Evolutionary conservation across 2,797 vertebrate species (phyloP), one percentile per base, ranked within the genome.

Genomic region (Eurystomus glaucurus): DNA sequence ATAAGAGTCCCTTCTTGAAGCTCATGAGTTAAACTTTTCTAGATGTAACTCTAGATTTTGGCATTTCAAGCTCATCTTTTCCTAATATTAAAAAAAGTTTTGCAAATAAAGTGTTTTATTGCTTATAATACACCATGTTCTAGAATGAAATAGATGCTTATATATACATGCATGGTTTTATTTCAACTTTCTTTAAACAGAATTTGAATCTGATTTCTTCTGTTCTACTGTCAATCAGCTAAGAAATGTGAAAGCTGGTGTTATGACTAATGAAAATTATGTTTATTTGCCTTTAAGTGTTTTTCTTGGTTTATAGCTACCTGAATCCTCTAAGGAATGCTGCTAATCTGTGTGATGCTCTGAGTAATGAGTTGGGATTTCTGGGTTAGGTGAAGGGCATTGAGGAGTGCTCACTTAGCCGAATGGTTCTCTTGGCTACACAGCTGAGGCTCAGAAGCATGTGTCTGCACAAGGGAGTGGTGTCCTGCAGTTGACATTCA

Each of bases 331-430:
- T 33, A n/a, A 11, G 75, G 33, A 60, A 15, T 25, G 9, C 19
- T 51, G 9, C 2, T 33, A 21, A 10, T 35, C 7, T 64, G 7
- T 58, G 25, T 64, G 81, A 8, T 58, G 31, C 50, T 74, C n/a
- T 64, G 80, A 77, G 46, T n/a, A 69, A 70, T 7, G 16, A 46
- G 7, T 41, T 58, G 26, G 26, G 21, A 12, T 72, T 64, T 43
- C 13, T 60, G 54, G 41, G 14, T 1, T 52, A 37, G 57, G n/a
- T 1, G 8, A 11, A 54, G 50, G 29, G 37, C 16, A 3, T 0
- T 54, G 48, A 18, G 46, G 18, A n/a, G 9, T 4, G 28, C 13
- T n/a, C 18, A 4, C 35, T 37, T 31, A 8, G 39, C 70, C 29
- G 60, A 26, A 31, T 9, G 33, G 8, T 23, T 46, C 25, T 26